Base-by-base conservation (phyloP, 2,888 invertebrate species). In the Aphodius sticticus region DNA sequence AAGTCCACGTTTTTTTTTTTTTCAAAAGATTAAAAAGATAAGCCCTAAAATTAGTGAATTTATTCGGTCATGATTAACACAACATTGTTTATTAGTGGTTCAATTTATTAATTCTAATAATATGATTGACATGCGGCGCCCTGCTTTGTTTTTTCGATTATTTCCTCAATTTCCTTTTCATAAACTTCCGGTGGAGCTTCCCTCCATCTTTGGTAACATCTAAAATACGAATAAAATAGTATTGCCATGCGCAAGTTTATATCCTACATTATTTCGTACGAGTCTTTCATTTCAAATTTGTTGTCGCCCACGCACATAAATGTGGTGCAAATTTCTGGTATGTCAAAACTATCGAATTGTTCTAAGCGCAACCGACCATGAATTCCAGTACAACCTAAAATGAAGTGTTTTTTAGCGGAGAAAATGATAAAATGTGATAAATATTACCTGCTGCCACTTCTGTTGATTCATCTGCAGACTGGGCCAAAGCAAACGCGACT, bases 321-420 rank as follows among this genome's bases (percentile, higher is more conserved):
- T 36, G 36, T 74, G n/a, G 37, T 36, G 37, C 74, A 74, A 35
- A 37, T 37, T 9, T 74, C 74, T 3, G 36, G 36, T 14, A 74
- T 74, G 35, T 74, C 74, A 74, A 74, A 74, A 6, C 36, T 37
- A 36, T 74, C 74, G n/a, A n/a, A n/a, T 9, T n/a, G 74, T 35
- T 74, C 37, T 74, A 74, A 74, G 9, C 9, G 12, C 2, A 74
- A 74, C 7, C 37, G 35, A 26, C 74, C 74, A 36, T 35, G 7
- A 26, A 74, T 36, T n/a, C 35, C 9, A 35, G n/a, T 74, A 74
- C 74, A 74, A n/a, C 74, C 74, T 74, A 74, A 74, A 35, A 74
- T 6, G 6, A 26, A 74, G 35, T 53, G 12, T 53, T 53, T 53
- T 53, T 53, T 53, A 2, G 26, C 1, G 26, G 26, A 26, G 26